Percentiles rank a stretch among this genome's conserved stretches.
Conservation (phyloP, 1,140 invertebrate genomes). For the Drosophila arawakana region DNA sequence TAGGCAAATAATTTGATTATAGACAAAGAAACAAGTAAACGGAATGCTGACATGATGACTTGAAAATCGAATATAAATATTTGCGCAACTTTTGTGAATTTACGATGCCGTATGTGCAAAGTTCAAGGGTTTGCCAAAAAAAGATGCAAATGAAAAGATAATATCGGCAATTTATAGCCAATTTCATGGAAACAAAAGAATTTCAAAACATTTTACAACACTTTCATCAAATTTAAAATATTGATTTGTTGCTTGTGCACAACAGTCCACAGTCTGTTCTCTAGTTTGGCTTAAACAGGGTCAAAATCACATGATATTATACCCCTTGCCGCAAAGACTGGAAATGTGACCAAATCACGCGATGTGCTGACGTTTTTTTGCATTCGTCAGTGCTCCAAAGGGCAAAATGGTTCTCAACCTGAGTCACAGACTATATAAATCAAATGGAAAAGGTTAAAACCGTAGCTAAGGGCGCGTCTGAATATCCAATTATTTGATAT, state of each 20-base stretch:
- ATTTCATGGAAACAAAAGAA: background rate
- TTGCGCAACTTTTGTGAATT: constrained; percentile 37
- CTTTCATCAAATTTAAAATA: constrained; percentile 16
- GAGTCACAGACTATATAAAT: constrained; percentile 64
- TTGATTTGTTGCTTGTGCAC: constrained; percentile 49
- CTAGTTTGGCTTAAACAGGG: constrained; percentile 45
- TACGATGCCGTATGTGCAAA: constrained; percentile 3
- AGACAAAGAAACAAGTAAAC: constrained; percentile 36
- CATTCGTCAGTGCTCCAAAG: constrained; percentile 42
- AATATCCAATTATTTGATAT: constrained; percentile 1
- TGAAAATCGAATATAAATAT: constrained; percentile 56
- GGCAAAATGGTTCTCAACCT: constrained; percentile 40
- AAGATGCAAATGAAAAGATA: background rate
- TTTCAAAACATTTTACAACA: too few relatives aligned
- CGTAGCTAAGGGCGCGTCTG: constrained; percentile 27
- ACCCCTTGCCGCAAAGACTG: constrained; percentile 11
- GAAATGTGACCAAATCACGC: constrained; percentile 65
- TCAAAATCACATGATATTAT: constrained; percentile 62
- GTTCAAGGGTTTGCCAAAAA: constrained; percentile 7
- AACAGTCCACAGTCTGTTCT: constrained; percentile 13
- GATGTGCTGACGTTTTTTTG: constrained; percentile 55
- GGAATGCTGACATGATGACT: constrained; percentile 45
- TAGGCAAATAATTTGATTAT: constrained; percentile 60
- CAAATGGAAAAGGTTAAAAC: constrained; percentile 60
- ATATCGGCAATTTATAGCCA: background rate